phyloP scores from a whole-genome alignment of 2,888 invertebrate genomes.

The Perizoma flavofasciatum region DNA sequence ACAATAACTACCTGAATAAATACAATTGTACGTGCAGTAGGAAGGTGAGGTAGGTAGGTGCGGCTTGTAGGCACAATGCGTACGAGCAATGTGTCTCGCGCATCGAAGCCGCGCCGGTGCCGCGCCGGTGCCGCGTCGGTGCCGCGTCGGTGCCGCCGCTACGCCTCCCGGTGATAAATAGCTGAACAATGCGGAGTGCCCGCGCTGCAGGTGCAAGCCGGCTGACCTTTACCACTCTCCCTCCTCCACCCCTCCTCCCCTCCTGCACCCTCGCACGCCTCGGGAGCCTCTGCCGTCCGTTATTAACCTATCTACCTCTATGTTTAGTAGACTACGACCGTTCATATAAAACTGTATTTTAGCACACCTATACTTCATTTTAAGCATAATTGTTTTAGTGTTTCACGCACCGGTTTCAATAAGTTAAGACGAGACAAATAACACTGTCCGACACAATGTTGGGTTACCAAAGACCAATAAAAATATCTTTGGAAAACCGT shows the following conservation, averaged over 20 bases:
- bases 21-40: no score
- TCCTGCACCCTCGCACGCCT: conserved; percentile 5
- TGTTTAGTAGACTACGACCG: conserved; percentile 39
- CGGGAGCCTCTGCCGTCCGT: conserved; percentile 40
- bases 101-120: no score
- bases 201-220: conserved; percentile 43
- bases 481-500: no score
- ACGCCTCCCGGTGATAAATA: conserved; percentile 38
- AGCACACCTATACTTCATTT: background rate
- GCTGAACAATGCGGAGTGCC: conserved; percentile 40
- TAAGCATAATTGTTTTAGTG: no score
- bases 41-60: no score
- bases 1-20: no score
- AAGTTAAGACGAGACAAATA: no score
- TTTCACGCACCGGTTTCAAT: no score
- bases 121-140: conserved; percentile 1
- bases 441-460: no score
- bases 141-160: conserved; percentile 11
- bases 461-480: no score
- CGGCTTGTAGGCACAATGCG: no score
- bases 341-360: conserved; percentile 28
- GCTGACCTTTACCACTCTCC: conserved; percentile 49
- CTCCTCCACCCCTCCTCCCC: conserved; percentile 15
- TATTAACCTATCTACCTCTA: conserved; percentile 44
- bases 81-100: no score